These are phyloP conservation scores for Caenorhabditis sp. DNA, from an alignment of 2,888 invertebrate genomes.

Conservation along the genomic window DNA sequence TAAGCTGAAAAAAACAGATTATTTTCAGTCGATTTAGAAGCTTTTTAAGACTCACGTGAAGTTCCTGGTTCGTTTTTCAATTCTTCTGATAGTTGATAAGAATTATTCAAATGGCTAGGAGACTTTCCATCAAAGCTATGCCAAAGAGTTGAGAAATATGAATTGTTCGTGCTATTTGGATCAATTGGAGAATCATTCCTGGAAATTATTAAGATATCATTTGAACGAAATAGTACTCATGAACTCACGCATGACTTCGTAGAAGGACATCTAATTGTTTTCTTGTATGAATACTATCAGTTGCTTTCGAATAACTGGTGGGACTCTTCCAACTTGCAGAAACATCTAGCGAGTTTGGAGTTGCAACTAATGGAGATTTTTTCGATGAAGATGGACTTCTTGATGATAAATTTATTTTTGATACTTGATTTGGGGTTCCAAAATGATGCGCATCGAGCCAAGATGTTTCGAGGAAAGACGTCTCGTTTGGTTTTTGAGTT, in stretches of 20 bases:
- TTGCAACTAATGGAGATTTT: constrained; percentile 12
- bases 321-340: constrained; percentile 29
- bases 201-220: not conserved
- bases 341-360: constrained; percentile 4
- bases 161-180: constrained; percentile 16
- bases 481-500: not conserved
- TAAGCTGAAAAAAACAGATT: constrained; percentile 32
- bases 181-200: constrained; percentile 25
- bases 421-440: constrained; percentile 23
- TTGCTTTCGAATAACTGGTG: constrained; percentile 18
- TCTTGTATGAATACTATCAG: constrained; percentile 48
- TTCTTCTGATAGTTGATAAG: constrained; percentile 36
- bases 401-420: not conserved
- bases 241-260: constrained; percentile 10
- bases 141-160: constrained; percentile 29
- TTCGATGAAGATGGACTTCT: not conserved
- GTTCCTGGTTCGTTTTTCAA: constrained; percentile 8
- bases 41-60: constrained; percentile 8
- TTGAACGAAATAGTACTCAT: not conserved
- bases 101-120: constrained; percentile 7
- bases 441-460: constrained; percentile 40
- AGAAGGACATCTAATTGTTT: constrained; percentile 46
- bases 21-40: no score
- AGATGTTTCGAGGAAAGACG: constrained; percentile 15
- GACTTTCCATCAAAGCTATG: constrained; percentile 28